phyloP scores from a whole-genome alignment of 2,888 invertebrate species.

The Drosophila colorata region DNA sequence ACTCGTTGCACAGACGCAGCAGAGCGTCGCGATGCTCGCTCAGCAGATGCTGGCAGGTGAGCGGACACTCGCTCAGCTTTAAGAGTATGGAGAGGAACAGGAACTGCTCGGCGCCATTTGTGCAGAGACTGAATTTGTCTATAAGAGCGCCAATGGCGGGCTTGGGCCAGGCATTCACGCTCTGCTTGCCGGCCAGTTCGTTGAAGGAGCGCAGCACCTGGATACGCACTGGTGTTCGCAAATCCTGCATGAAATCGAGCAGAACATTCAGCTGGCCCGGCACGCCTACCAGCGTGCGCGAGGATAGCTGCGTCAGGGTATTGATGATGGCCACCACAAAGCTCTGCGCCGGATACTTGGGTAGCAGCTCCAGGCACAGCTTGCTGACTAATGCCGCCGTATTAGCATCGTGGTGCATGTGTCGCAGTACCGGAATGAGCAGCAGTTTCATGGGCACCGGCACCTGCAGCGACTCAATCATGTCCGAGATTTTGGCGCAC shows the following conservation, averaged over 20 bases:
- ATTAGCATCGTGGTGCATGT: conserved; percentile 94
- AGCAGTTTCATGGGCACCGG: conserved; percentile 96
- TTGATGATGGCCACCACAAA: conserved; percentile 93
- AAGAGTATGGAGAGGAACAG: conserved; percentile 83
- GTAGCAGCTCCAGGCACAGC: conserved; percentile 90
- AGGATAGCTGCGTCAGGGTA: conserved; percentile 94
- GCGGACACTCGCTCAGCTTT: conserved; percentile 84
- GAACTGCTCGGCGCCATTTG: conserved; percentile 83
- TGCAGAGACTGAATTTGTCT: conserved; percentile 80
- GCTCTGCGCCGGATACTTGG: conserved; percentile 92
- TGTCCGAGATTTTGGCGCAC: conserved; percentile 97
- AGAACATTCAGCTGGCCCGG: conserved; percentile 92
- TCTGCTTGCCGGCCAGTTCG: conserved; percentile 88
- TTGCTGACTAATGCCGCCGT: conserved; percentile 89
- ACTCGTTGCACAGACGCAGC: conserved; percentile 82
- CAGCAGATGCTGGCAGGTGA: conserved; percentile 83
- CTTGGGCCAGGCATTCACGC: conserved; percentile 92
- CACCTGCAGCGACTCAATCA: conserved; percentile 97
- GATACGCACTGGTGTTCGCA: conserved; percentile 89
- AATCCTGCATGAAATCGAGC: conserved; percentile 89
- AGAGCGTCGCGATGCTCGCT: conserved; percentile 82
- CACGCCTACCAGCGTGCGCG: conserved; percentile 95
- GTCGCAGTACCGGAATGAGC: conserved; percentile 94
- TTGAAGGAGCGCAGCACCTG: conserved; percentile 89
- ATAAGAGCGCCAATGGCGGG: conserved; percentile 85